Base-by-base conservation (phyloP, 1,140 invertebrate genomes). In the Babylonia areolata region DNA sequence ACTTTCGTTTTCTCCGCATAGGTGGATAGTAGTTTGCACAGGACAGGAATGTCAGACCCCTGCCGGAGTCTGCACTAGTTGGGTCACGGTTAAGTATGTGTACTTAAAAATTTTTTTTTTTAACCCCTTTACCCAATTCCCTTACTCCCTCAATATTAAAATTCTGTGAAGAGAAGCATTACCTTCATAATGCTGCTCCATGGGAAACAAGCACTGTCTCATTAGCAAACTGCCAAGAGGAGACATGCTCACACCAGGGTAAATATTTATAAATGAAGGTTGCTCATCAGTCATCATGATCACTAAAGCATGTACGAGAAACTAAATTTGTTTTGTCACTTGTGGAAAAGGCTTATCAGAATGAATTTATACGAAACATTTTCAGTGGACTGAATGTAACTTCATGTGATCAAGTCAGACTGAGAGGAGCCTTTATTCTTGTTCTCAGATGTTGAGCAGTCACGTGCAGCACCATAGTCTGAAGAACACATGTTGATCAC, bases 211-310 rank as follows among this genome's bases (percentile, higher is more conserved):
- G 75, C 75, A 77, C 17, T 23, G 75, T 37, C 75, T 77, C 75
- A 77, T 77, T 23, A 37, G 37, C 33, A 17, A 23, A 64, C 5
- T 35, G 75, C 37, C 75, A 39, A 77, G 75, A 77, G 75, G 75
- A 77, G 75, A 77, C 75, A 64, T 20, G 58, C 58, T 64, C 23
- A 77, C 40, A 37, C 75, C 35, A 35, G n/a, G 5, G 37, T 37
- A 77, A 35, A 77, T 23, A 28, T 3, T 40, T 28, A 11, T 20
- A 73, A 73, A 40, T 28, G 75, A 28, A 40, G 75, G 28, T 15
- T 23, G 75, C 75, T 77, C 75, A 77, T 77, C 75, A 77, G 75
- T 40, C 17, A 64, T 64, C 28, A 28, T 64, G 58, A 64, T 64
- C 9, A 64, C 15, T 64, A 23, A 64, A 64, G 58, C 58, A n/a